These are phyloP conservation scores for Poicephalus meyeri DNA, from an alignment of 2,113 vertebrate genomes.

Conservation along the genomic window DNA sequence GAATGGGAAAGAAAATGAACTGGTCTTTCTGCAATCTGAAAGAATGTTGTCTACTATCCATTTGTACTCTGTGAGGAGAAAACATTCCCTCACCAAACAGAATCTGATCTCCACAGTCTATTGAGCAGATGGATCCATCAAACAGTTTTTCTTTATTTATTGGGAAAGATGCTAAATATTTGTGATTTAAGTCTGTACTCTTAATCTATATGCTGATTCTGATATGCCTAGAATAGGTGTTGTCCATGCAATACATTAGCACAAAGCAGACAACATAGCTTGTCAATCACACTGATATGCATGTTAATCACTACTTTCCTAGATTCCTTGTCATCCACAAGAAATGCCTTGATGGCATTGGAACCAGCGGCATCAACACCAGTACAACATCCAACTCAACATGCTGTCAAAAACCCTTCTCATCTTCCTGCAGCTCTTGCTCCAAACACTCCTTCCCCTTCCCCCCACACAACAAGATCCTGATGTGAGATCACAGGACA, in stretches of 20 bases:
- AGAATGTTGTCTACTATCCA: neutral
- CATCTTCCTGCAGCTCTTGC: conserved; percentile 64
- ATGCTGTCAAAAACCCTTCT: conserved; percentile 64
- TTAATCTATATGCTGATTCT: conserved; percentile 1
- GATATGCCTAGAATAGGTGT: conserved; percentile 29
- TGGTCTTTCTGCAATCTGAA: neutral
- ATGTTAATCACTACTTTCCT: conserved; percentile 71
- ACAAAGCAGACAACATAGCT: conserved; percentile 23
- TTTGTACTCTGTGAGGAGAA: neutral
- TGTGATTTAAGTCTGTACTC: conserved; percentile 3
- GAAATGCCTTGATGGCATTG: conserved; percentile 69
- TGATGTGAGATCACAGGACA: conserved; percentile 57
- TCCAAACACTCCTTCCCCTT: conserved; percentile 53
- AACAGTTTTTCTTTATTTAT: neutral
- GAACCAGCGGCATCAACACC: conserved; percentile 60
- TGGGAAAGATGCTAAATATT: conserved; percentile 4
- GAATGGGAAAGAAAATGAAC: neutral
- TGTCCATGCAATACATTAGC: conserved; percentile 21
- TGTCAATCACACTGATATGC: conserved; percentile 66
- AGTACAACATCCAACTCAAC: conserved; percentile 61
- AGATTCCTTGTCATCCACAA: conserved; percentile 71
- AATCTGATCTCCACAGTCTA: neutral
- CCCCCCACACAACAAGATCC: conserved; percentile 38
- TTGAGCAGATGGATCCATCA: neutral
- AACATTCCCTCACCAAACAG: neutral